A percentile compares a stretch with the other conserved stretches of the same genome.
Conservation (phyloP, 2,113 vertebrate species). For the Nibea coibor region DNA sequence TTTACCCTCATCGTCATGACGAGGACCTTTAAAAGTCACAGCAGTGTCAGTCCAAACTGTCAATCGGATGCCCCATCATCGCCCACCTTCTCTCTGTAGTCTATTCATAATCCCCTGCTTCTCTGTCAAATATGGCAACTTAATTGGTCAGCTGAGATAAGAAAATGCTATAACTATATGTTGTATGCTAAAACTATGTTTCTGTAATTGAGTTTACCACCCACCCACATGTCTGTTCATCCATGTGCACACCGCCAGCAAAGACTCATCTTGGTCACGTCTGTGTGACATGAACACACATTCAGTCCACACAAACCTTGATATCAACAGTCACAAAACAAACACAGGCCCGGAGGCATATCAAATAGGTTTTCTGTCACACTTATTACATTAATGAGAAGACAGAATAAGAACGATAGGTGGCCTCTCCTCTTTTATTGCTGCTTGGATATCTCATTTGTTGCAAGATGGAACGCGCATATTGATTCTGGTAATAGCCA, state of each 20-base stretch:
- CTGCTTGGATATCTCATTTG: slow-evolving; percentile 61
- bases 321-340: slow-evolving; percentile 9
- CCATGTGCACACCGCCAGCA: background rate
- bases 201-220: slow-evolving; percentile 50
- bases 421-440: slow-evolving; percentile 34
- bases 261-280: background rate
- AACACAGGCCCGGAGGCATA: slow-evolving; percentile 6
- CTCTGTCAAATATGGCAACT: slow-evolving; percentile 29
- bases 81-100: background rate
- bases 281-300: background rate
- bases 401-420: slow-evolving; percentile 22
- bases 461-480: slow-evolving; percentile 5
- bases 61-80: slow-evolving; percentile 13
- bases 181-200: background rate
- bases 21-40: slow-evolving; percentile 44
- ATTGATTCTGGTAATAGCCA: slow-evolving; percentile 57
- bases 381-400: slow-evolving; percentile 29
- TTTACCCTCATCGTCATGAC: slow-evolving; percentile 8
- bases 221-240: background rate
- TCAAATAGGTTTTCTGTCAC: slow-evolving; percentile 50
- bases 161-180: background rate
- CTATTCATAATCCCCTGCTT: slow-evolving; percentile 27
- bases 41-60: background rate
- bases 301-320: background rate
- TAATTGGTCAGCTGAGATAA: slow-evolving; percentile 46